Conservation (phyloP, 2,888 invertebrate species). For the Dryococelus australis region DNA sequence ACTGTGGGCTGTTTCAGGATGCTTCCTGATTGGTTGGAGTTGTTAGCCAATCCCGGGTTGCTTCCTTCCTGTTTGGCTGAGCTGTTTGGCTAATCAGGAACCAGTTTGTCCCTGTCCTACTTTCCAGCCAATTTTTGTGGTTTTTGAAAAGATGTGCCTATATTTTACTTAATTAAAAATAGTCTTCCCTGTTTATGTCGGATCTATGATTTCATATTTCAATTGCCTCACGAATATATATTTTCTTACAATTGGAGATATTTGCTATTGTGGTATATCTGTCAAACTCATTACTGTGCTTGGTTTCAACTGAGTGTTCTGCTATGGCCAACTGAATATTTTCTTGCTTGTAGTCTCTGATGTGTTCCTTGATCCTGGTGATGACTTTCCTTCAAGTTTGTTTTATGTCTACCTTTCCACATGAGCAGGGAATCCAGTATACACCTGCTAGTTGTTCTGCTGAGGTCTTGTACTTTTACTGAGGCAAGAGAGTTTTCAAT, state of each 20-base stretch:
- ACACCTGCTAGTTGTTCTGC: background rate
- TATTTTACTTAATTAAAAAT: background rate
- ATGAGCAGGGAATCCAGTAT: background rate
- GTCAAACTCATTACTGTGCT: background rate
- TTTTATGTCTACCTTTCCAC: background rate
- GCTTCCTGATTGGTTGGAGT: too few species aligned
- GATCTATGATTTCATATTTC: background rate
- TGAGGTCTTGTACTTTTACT: background rate
- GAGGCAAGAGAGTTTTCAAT: background rate
- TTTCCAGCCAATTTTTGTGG: too few species aligned
- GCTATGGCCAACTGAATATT: background rate
- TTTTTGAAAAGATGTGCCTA: background rate
- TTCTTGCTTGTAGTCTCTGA: background rate
- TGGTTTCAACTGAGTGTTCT: background rate
- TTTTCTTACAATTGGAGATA: background rate
- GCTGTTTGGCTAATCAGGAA: too few species aligned
- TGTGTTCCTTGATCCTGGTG: background rate
- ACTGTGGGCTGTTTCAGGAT: too few species aligned
- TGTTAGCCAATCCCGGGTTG: too few species aligned
- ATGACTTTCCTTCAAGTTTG: background rate
- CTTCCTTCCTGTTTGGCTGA: too few species aligned
- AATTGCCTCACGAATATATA: background rate
- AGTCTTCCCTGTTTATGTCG: background rate
- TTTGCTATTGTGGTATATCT: background rate
- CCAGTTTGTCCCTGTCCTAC: too few species aligned